A percentile compares a stretch with the other conserved stretches of the same genome.
Conservation (phyloP, 2,888 invertebrate genomes). For the Chymomyza caudatula region DNA sequence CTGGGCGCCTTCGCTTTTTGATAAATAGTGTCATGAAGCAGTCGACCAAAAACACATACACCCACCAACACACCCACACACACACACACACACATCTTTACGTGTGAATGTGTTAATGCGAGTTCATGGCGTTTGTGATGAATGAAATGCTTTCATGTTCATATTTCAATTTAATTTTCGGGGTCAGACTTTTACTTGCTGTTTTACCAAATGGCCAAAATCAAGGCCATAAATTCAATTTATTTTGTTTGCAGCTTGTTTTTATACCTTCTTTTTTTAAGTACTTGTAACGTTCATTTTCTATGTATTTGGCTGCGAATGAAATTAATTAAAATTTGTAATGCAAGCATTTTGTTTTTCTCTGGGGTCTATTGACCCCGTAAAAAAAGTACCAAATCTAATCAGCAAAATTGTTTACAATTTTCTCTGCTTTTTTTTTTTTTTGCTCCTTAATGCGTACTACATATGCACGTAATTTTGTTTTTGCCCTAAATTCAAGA, state of each 20-base stretch:
- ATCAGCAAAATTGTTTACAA: slow-evolving; percentile 35
- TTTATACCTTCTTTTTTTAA: slow-evolving; percentile 32
- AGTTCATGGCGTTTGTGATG: slow-evolving; percentile 54
- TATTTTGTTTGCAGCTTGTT: slow-evolving; percentile 27
- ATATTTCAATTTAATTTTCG: slow-evolving; percentile 61
- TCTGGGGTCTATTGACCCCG: background rate
- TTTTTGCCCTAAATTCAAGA: slow-evolving; percentile 7
- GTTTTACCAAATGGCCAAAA: slow-evolving; percentile 18
- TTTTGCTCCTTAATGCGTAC: background rate
- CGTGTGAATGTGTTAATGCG: slow-evolving; percentile 66
- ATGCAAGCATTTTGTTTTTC: background rate
- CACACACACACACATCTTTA: slow-evolving; percentile 8
- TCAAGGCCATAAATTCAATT: slow-evolving; percentile 55
- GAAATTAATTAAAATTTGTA: slow-evolving; percentile 43
- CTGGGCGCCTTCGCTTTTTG: slow-evolving; percentile 28
- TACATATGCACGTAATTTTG: background rate
- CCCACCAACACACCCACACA: slow-evolving; percentile 9
- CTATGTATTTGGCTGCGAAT: background rate
- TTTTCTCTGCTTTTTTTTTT: slow-evolving; percentile 8
- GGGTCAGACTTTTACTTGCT: slow-evolving; percentile 11
- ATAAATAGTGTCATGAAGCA: slow-evolving; percentile 49
- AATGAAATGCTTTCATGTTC: slow-evolving; percentile 64
- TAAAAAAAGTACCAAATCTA: slow-evolving; percentile 14
- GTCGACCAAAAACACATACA: slow-evolving; percentile 4
- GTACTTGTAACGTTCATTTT: background rate